Conservation (phyloP, 2,797 vertebrate genomes). For the Enteromius paludinosus region DNA sequence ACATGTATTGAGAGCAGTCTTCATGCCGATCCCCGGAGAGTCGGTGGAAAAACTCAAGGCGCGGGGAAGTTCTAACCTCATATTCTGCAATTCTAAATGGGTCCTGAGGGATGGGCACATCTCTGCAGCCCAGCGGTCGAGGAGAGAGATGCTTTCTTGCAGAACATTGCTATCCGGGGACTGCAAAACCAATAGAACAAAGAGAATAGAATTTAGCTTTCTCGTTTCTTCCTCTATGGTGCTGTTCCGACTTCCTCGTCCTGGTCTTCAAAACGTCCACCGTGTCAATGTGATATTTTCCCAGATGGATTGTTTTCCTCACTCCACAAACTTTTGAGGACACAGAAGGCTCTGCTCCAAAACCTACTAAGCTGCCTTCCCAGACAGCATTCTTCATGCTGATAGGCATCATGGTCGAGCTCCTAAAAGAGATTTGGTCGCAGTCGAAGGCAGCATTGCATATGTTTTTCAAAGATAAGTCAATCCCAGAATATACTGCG, state of each 20-base stretch:
- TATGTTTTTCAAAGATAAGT: constrained; percentile 10
- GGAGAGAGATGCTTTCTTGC: not conserved
- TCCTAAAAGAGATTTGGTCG: constrained; percentile 9
- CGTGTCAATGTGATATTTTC: not conserved
- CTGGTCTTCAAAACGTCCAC: not conserved
- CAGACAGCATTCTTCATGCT: constrained; percentile 1
- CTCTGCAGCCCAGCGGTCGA: constrained; percentile 1
- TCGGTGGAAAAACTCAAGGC: constrained; percentile 20
- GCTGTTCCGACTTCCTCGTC: not conserved
- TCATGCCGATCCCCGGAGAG: constrained; percentile 18
- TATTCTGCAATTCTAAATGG: constrained; percentile 41
- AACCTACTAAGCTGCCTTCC: not conserved
- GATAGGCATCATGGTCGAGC: constrained; percentile 10
- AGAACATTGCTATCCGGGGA: constrained; percentile 17
- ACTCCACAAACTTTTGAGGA: not conserved
- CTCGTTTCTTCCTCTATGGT: not conserved
- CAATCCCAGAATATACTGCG: not conserved
- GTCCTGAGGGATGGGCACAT: constrained; percentile 28
- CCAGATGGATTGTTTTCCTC: not conserved
- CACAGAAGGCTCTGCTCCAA: not conserved
- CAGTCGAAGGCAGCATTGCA: not conserved
- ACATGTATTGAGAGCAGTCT: constrained; percentile 46
- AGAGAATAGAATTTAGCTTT: constrained; percentile 1
- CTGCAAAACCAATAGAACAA: not conserved
- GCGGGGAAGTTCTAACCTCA: constrained; percentile 3